Evolutionary conservation across 2,888 invertebrate genomes (phyloP).

Genomic region (Drosophila ochracea): DNA sequence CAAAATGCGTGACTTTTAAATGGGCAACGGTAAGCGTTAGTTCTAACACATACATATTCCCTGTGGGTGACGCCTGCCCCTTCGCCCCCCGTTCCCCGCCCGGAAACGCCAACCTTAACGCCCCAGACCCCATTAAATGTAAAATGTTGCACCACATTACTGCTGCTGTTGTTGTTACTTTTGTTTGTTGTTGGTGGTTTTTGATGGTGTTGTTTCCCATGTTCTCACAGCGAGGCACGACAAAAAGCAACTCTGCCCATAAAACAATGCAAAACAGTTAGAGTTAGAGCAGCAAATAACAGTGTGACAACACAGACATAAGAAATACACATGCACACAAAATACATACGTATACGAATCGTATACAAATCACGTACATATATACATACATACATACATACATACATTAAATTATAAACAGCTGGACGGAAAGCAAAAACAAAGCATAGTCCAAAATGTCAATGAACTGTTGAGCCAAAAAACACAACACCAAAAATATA

Average conservation of each 20-base stretch:
- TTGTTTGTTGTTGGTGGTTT: conserved; percentile 37
- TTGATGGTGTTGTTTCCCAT: conserved; percentile 71
- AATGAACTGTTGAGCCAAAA: conserved; percentile 70
- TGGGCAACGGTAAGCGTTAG: conserved; percentile 58
- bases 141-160: conserved; percentile 73
- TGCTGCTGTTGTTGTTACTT: conserved; percentile 10
- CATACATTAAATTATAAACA: conserved; percentile 62
- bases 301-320: conserved; percentile 33
- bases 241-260: conserved; percentile 67
- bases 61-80: conserved; percentile 43
- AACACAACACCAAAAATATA: conserved; percentile 28
- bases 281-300: conserved; percentile 62
- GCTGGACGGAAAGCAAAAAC: conserved; percentile 42
- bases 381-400: conserved; percentile 11
- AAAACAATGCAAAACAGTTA: conserved; percentile 83
- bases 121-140: conserved; percentile 69
- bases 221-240: conserved; percentile 59
- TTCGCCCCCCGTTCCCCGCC: conserved; percentile 22
- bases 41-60: conserved; percentile 40
- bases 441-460: conserved; percentile 56
- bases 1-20: conserved; percentile 55
- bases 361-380: conserved; percentile 3
- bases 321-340: conserved; percentile 12
- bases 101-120: conserved; percentile 44
- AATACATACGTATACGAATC: conserved; percentile 12